Evolutionary conservation across 30 jellyfish, hydroid and myxozoan species (phyloP).

Genomic region (Turritopsis dohrnii): DNA sequence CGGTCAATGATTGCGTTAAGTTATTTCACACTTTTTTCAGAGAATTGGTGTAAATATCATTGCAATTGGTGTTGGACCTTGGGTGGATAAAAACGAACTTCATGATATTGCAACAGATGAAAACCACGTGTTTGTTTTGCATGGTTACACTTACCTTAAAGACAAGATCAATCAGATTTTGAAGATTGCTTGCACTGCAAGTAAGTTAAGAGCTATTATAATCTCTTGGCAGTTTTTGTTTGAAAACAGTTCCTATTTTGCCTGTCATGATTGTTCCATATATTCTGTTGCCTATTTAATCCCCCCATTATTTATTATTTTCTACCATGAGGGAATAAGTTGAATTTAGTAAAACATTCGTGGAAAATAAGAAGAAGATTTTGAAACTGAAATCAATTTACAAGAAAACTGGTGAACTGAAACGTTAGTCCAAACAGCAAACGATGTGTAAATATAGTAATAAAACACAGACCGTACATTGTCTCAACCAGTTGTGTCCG

Average conservation of each 20-base stretch:
- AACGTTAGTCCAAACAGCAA: too few species aligned
- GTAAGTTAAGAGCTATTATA: not conserved
- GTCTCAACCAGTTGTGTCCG: too few species aligned
- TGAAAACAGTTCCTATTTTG: not conserved
- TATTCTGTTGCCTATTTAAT: not conserved
- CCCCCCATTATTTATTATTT: too few species aligned
- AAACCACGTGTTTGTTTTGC: conserved; percentile 45
- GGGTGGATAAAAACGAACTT: conserved; percentile 42
- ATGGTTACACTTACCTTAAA: conserved; percentile 38
- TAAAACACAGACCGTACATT: too few species aligned
- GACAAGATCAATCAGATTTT: conserved; percentile 37
- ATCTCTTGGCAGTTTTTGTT: not conserved
- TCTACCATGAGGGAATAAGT: too few species aligned
- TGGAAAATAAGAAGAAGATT: too few species aligned
- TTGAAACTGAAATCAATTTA: too few species aligned
- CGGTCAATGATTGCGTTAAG: too few species aligned
- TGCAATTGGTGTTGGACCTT: conserved; percentile 60
- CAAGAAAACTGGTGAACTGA: too few species aligned
- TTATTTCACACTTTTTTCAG: too few species aligned
- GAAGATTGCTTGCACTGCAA: conserved; percentile 41
- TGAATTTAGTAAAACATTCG: too few species aligned
- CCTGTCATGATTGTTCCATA: not conserved
- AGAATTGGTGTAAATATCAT: conserved; percentile 32
- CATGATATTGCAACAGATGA: conserved; percentile 45
- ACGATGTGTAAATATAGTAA: too few species aligned